Percentiles rank a stretch among this genome's conserved stretches.
These are phyloP conservation scores for Drosophila subobscura DNA, from an alignment of 1,140 invertebrate genomes.

Conservation along the genomic window DNA sequence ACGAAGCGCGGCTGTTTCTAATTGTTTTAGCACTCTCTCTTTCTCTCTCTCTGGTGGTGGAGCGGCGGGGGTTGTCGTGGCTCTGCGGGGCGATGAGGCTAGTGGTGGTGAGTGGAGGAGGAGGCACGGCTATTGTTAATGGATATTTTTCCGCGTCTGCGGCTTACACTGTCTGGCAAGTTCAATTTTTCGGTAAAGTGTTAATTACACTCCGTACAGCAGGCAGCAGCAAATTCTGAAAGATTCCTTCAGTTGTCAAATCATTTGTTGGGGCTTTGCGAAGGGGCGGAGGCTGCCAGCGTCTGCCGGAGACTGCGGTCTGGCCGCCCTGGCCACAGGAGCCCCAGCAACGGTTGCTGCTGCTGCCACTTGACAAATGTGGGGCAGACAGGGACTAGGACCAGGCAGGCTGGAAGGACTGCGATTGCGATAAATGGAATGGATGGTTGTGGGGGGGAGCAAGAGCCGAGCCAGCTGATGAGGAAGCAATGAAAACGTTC, in stretches of 20 bases:
- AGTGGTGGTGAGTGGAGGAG: conserved; percentile 22
- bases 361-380: conserved; percentile 23
- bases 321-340: conserved; percentile 4
- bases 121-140: conserved; percentile 36
- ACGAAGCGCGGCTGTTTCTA: conserved; percentile 73
- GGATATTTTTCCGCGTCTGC: conserved; percentile 40
- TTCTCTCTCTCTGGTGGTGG: neutral
- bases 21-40: conserved; percentile 65
- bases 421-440: neutral
- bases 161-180: conserved; percentile 22
- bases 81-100: neutral
- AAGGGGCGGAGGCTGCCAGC: neutral
- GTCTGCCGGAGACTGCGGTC: conserved; percentile 7
- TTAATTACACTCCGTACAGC: conserved; percentile 55
- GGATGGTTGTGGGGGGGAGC: conserved; percentile 9
- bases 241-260: conserved; percentile 62
- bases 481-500: conserved; percentile 37
- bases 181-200: conserved; percentile 57
- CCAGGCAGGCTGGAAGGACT: neutral
- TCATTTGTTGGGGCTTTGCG: conserved; percentile 33
- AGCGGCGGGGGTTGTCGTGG: conserved; percentile 4
- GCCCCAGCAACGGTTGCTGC: neutral
- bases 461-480: conserved; percentile 7
- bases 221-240: conserved; percentile 57
- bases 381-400: conserved; percentile 4